These are phyloP conservation scores for Phasianus colchicus DNA, from an alignment of 2,113 vertebrate species.

Conservation along the genomic window DNA sequence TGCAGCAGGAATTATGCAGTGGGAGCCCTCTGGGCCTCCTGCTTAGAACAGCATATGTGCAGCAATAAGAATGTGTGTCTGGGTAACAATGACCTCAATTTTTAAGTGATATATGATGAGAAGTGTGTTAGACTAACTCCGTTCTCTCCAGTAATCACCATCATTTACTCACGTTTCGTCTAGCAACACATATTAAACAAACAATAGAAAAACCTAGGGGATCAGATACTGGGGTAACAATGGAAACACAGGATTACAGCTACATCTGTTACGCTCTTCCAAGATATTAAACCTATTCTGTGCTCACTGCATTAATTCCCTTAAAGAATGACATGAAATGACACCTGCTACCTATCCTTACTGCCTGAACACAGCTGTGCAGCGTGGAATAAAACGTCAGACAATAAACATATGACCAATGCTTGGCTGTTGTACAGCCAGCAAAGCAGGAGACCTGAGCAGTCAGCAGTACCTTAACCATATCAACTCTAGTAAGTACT, in stretches of 20 bases:
- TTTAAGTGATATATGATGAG: constrained; percentile 8
- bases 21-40: neutral
- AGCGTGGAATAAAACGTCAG: neutral
- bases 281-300: neutral
- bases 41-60: neutral
- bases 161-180: neutral
- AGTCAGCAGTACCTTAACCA: neutral
- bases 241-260: neutral
- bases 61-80: neutral
- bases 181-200: neutral
- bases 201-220: neutral
- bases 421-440: neutral
- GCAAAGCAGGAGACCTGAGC: neutral
- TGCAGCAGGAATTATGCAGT: neutral
- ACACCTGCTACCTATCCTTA: neutral
- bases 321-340: neutral
- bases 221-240: neutral
- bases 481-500: neutral
- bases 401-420: neutral
- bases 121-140: neutral
- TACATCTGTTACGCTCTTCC: neutral
- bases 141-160: neutral
- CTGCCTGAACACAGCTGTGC: neutral
- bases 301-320: neutral
- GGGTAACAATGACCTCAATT: neutral